Conservation (phyloP, 2,797 vertebrate species). For the Sebastes trivittatus region DNA sequence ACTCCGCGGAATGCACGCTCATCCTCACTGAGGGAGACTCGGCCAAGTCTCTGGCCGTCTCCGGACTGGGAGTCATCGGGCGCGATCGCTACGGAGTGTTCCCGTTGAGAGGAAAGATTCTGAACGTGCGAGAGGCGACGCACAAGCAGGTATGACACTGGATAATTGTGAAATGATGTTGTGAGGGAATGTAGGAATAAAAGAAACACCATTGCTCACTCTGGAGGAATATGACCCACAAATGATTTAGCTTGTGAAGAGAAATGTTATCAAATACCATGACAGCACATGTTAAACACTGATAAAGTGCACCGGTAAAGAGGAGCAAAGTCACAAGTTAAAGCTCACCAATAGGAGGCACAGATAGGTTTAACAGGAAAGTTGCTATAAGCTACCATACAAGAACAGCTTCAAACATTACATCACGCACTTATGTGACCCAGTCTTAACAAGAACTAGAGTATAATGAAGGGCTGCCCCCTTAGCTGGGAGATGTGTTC, state of each 20-base stretch:
- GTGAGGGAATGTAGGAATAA: background rate
- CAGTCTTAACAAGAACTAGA: background rate
- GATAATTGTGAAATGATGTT: background rate
- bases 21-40: slow-evolving; percentile 98
- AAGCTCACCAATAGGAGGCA: background rate
- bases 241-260: too few relatives aligned
- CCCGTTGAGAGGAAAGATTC: slow-evolving; percentile 95
- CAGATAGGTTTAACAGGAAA: too few relatives aligned
- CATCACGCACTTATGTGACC: too few relatives aligned
- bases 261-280: too few relatives aligned
- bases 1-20: slow-evolving; percentile 96
- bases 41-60: slow-evolving; percentile 97
- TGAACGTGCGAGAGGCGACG: slow-evolving; percentile 97
- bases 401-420: too few relatives aligned
- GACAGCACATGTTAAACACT: too few relatives aligned
- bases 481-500: too few relatives aligned
- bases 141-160: slow-evolving; percentile 90
- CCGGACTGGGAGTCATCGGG: slow-evolving; percentile 94
- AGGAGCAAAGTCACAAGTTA: background rate
- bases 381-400: too few relatives aligned
- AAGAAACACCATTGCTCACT: background rate
- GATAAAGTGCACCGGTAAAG: background rate
- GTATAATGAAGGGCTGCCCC: background rate
- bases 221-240: too few relatives aligned
- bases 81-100: slow-evolving; percentile 96